Evolutionary conservation across 2,113 vertebrate genomes (phyloP).

Genomic region (Polyodon spathula): DNA sequence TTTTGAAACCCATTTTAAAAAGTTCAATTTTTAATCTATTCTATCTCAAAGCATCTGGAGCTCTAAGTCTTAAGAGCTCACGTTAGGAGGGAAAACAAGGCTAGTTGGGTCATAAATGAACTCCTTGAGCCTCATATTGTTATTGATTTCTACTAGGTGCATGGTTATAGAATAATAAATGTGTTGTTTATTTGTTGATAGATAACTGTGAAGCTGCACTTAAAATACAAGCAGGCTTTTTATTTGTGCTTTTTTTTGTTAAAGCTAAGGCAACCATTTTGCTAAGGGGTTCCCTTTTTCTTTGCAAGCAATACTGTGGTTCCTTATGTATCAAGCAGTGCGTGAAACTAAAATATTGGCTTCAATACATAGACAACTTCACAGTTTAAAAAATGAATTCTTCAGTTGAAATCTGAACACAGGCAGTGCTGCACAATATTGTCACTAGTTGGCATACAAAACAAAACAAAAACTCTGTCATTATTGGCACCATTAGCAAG

Average conservation of each 20-base stretch:
- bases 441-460: too few relatives aligned
- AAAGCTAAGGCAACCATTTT: too few relatives aligned
- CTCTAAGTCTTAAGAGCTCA: constrained; percentile 3
- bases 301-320: too few relatives aligned
- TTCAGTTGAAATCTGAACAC: too few relatives aligned
- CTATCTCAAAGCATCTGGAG: constrained; percentile 8
- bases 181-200: constrained; percentile 13
- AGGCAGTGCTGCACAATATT: too few relatives aligned
- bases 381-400: too few relatives aligned
- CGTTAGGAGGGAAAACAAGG: constrained; percentile 5
- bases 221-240: background rate
- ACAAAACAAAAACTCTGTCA: too few relatives aligned
- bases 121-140: constrained; percentile 19
- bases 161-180: constrained; percentile 22
- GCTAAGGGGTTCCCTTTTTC: too few relatives aligned
- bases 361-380: too few relatives aligned
- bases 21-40: constrained; percentile 20
- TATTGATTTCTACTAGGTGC: constrained; percentile 24
- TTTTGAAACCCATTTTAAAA: background rate
- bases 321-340: too few relatives aligned
- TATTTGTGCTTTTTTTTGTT: background rate
- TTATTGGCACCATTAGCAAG: too few relatives aligned
- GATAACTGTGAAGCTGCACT: background rate
- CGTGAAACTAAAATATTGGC: too few relatives aligned
- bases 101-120: constrained; percentile 22